Base-by-base conservation (phyloP, 2,888 invertebrate species). In the Ophonus ardosiacus region DNA sequence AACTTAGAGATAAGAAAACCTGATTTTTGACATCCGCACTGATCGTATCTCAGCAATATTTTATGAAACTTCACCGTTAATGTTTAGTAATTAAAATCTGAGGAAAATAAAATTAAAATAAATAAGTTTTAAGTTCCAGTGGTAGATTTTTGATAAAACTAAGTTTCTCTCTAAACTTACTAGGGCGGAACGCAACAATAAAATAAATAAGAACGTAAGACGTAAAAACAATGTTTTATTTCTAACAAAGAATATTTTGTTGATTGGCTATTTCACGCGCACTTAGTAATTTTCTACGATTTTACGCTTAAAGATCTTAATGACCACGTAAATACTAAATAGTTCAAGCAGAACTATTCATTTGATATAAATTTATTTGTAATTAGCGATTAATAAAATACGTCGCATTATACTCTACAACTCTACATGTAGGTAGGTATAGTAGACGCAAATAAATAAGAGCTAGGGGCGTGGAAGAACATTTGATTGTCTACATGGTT, bases 41-140 rank as follows among this genome's bases (percentile, higher is more conserved):
- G 31, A 31, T 31, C 31, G 31, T 43, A 21, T 74, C 74, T 40
- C 17, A 15, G 15, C 10, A 13, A 43, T 74, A 61, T 63, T 63
- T 63, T 63, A 24, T 63, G 21, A 63, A 63, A 63, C 63, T 24
- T 63, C 21, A 78, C 40, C 31, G 31, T 78, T 43, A 57, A 43
- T 78, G 57, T 51, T 51, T 78, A 78, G n/a, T 24, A 78, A 43
- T 51, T 51, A 78, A 78, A 78, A 78, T 78, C 68, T n/a, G 31
- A 31, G 31, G 31, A 31, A 31, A 31, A 31, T 31, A 31, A 31
- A 31, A 31, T 31, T 31, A 31, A 31, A 31, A 68, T 40, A 38
- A 18, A 68, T n/a, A 68, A 15, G n/a, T 18, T 18, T 68, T 18
- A 68, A n/a, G 68, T 68, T 68, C 68, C 68, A 68, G n/a, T 68